Conservation (phyloP, 1,140 invertebrate species). For the Lordiphosa collinella region DNA sequence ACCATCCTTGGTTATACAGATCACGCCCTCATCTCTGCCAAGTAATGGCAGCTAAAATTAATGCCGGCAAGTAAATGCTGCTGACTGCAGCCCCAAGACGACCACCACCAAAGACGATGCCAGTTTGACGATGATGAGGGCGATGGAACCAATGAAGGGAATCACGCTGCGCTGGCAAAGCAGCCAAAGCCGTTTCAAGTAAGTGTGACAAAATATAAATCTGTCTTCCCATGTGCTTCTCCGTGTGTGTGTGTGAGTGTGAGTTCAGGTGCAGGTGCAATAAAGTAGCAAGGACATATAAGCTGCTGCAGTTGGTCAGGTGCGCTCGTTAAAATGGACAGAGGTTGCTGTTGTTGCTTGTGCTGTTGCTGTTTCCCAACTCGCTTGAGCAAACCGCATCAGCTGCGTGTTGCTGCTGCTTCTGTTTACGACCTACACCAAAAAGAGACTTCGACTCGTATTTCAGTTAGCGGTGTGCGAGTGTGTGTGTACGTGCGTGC, state of each 20-base stretch:
- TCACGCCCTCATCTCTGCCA: constrained; percentile 2
- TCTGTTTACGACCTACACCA: constrained; percentile 72
- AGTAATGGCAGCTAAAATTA: constrained; percentile 40
- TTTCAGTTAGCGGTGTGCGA: not conserved
- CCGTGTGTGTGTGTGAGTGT: constrained; percentile 2
- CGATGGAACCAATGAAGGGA: constrained; percentile 52
- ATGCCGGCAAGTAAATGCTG: constrained; percentile 60
- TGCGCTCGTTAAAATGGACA: constrained; percentile 60
- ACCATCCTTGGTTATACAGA: not conserved
- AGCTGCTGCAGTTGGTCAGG: constrained; percentile 69
- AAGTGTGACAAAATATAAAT: constrained; percentile 66
- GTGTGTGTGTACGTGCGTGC: not conserved
- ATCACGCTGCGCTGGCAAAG: constrained; percentile 27
- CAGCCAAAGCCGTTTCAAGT: constrained; percentile 51
- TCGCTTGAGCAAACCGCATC: constrained; percentile 30
- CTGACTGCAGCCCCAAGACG: constrained; percentile 52
- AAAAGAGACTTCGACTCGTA: constrained; percentile 51
- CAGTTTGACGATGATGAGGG: constrained; percentile 27
- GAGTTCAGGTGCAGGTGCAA: constrained; percentile 19
- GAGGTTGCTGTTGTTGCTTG: constrained; percentile 19
- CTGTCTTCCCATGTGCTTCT: constrained; percentile 14
- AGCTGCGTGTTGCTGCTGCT: constrained; percentile 32
- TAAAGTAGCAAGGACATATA: constrained; percentile 54
- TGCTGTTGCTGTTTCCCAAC: constrained; percentile 3
- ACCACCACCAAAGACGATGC: constrained; percentile 9